phyloP scores from a whole-genome alignment of 2,888 invertebrate genomes.

The Resseliella maxima region DNA sequence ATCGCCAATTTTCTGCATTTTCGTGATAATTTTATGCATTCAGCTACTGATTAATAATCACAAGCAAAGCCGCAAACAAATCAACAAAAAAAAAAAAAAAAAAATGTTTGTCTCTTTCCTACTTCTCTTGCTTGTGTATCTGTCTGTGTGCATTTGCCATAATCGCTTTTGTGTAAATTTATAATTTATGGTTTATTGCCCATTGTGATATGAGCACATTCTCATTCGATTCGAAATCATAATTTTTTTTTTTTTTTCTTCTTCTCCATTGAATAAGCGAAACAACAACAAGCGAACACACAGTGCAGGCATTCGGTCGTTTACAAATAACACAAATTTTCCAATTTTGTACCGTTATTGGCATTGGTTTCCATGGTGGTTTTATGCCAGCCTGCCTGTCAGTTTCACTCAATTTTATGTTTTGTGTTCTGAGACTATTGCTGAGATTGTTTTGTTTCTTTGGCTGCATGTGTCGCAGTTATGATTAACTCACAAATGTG shows the following conservation, averaged over 20 bases:
- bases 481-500: conserved; percentile 22
- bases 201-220: conserved; percentile 44
- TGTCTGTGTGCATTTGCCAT: background rate
- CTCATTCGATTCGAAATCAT: background rate
- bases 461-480: conserved; percentile 28
- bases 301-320: too few species aligned
- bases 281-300: background rate
- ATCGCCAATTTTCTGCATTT: conserved; percentile 9
- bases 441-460: background rate
- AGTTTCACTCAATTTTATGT: conserved; percentile 50
- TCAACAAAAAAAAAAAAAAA: too few species aligned
- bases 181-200: conserved; percentile 43
- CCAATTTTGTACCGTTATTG: conserved; percentile 44
- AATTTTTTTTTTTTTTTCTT: too few species aligned
- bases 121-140: too few species aligned
- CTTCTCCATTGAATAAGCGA: background rate
- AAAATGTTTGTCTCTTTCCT: background rate
- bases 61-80: background rate
- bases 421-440: conserved; percentile 23
- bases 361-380: conserved; percentile 2
- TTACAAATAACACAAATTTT: background rate
- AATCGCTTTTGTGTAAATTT: conserved; percentile 53
- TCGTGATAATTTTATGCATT: background rate
- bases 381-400: background rate
- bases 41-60: conserved; percentile 28